Evolutionary conservation across 2,797 vertebrate genomes (phyloP).

Genomic region (Poecile montanus): DNA sequence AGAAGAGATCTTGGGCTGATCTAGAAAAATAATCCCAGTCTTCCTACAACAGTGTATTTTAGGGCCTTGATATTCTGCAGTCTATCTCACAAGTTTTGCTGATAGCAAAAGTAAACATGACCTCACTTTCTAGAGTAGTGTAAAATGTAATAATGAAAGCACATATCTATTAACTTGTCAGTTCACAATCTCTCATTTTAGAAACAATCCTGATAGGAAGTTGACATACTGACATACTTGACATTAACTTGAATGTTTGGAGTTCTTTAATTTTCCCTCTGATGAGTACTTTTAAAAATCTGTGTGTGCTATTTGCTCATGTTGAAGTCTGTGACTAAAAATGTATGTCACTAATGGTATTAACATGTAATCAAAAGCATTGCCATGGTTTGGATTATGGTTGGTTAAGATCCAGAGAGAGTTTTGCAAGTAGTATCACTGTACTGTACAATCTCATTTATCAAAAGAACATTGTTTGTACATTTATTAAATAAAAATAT

Average conservation of each 20-base stretch:
- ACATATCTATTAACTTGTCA: background rate
- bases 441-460: background rate
- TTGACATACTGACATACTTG: background rate
- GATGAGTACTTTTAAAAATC: background rate
- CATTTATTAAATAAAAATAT: background rate
- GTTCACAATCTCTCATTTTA: background rate
- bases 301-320: background rate
- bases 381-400: background rate
- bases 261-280: background rate
- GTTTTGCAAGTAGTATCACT: constrained; percentile 17
- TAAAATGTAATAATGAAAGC: background rate
- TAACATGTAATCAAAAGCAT: constrained; percentile 11
- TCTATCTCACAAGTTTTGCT: background rate
- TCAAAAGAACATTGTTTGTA: background rate
- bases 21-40: background rate
- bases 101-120: background rate
- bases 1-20: background rate
- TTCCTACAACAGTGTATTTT: background rate
- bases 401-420: background rate
- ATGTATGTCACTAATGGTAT: background rate
- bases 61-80: background rate
- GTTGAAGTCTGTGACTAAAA: background rate
- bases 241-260: background rate
- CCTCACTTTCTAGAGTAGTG: background rate
- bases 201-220: background rate